Percentiles rank a stretch among this genome's conserved stretches.
phyloP scores from a whole-genome alignment of 2,797 vertebrate genomes.

The Sebastes taczanowskii region DNA sequence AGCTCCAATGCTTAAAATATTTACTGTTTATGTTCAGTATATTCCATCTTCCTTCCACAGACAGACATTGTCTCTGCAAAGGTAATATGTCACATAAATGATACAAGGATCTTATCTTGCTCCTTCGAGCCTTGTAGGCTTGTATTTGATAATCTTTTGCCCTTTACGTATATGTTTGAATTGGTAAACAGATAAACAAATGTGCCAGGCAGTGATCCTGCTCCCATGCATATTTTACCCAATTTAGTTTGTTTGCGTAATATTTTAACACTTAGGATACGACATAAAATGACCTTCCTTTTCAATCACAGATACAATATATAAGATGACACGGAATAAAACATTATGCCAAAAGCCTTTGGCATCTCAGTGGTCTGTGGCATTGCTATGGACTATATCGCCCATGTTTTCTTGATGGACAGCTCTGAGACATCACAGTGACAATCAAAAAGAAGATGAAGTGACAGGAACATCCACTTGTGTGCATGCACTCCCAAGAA shows the following conservation, averaged over 20 bases:
- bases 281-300: constrained; percentile 20
- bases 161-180: constrained; percentile 8
- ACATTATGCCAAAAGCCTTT: constrained; percentile 30
- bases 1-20: constrained; percentile 54
- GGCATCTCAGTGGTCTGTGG: constrained; percentile 24
- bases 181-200: constrained; percentile 10
- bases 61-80: constrained; percentile 27
- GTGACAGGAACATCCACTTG: constrained; percentile 55
- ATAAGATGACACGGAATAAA: constrained; percentile 3
- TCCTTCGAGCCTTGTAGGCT: not conserved
- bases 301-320: not conserved
- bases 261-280: not conserved
- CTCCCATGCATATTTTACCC: constrained; percentile 6
- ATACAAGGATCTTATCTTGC: constrained; percentile 29
- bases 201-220: not conserved
- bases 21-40: constrained; percentile 49
- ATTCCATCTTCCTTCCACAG: constrained; percentile 18
- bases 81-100: constrained; percentile 50
- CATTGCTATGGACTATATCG: constrained; percentile 18
- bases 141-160: constrained; percentile 22
- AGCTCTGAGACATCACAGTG: constrained; percentile 47
- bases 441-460: constrained; percentile 61
- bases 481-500: constrained; percentile 17
- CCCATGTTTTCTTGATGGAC: constrained; percentile 50
- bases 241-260: constrained; percentile 11